phyloP scores from a whole-genome alignment of 1,140 invertebrate species.

The Pararge aegeria region DNA sequence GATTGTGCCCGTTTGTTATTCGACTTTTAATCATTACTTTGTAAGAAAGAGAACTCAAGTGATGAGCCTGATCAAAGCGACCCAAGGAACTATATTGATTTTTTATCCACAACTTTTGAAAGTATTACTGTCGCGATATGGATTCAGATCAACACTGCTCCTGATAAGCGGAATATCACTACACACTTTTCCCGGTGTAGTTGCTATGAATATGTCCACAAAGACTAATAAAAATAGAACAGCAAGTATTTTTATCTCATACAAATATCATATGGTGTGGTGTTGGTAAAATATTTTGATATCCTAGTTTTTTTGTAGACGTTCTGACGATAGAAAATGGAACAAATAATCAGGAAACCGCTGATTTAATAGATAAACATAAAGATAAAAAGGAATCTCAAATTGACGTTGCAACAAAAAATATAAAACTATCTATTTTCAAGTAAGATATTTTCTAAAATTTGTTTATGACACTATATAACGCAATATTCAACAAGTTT shows the following conservation, averaged over 20 bases:
- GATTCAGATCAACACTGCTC: slow-evolving; percentile 83
- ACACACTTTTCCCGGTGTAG: slow-evolving; percentile 82
- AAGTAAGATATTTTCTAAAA: slow-evolving; percentile 3
- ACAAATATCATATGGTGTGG: slow-evolving; percentile 13
- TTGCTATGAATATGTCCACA: slow-evolving; percentile 80
- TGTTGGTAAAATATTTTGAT: slow-evolving; percentile 12
- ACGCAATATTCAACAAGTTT: no score
- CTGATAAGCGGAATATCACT: slow-evolving; percentile 80
- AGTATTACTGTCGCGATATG: slow-evolving; percentile 77
- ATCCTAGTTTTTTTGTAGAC: slow-evolving; percentile 27
- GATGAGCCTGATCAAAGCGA: slow-evolving; percentile 81
- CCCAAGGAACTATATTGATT: slow-evolving; percentile 81
- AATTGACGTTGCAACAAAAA: slow-evolving; percentile 16
- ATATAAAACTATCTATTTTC: background rate
- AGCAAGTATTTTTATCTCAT: slow-evolving; percentile 62
- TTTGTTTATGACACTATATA: background rate
- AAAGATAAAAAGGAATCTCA: slow-evolving; percentile 11
- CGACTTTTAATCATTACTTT: slow-evolving; percentile 82
- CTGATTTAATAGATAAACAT: slow-evolving; percentile 39
- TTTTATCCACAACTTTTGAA: slow-evolving; percentile 80
- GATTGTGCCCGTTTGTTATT: slow-evolving; percentile 80
- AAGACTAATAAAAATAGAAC: slow-evolving; percentile 34
- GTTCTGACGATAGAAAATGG: slow-evolving; percentile 14
- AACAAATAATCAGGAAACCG: slow-evolving; percentile 32
- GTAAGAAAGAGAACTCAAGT: slow-evolving; percentile 80